phyloP scores from a whole-genome alignment of 1,140 invertebrate genomes.

The Neelides sp. region DNA sequence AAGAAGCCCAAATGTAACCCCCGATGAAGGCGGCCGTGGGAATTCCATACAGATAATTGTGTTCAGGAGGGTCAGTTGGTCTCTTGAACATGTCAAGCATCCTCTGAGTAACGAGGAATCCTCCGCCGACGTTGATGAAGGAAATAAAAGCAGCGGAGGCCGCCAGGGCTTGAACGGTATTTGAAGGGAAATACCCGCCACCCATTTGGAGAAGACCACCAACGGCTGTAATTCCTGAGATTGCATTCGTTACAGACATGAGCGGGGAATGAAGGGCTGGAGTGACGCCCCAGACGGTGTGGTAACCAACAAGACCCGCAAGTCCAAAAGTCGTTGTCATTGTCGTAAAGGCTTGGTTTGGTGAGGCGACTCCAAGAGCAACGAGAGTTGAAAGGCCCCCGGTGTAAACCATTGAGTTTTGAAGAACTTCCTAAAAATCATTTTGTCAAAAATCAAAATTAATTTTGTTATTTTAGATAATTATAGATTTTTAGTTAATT shows the following conservation, averaged over 20 bases:
- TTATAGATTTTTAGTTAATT: background rate
- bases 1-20: constrained; percentile 55
- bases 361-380: constrained; percentile 58
- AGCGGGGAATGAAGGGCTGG: constrained; percentile 80
- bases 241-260: constrained; percentile 87
- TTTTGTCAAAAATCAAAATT: constrained; percentile 7
- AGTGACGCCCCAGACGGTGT: constrained; percentile 84
- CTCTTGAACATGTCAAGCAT: constrained; percentile 86
- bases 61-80: constrained; percentile 69
- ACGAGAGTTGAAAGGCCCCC: constrained; percentile 54
- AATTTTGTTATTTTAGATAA: background rate
- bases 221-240: constrained; percentile 80
- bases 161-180: constrained; percentile 54
- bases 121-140: constrained; percentile 81
- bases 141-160: constrained; percentile 72
- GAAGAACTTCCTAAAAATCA: background rate
- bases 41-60: constrained; percentile 67
- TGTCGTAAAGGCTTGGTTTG: constrained; percentile 67
- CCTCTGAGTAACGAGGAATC: constrained; percentile 76
- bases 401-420: constrained; percentile 12
- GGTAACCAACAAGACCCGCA: constrained; percentile 66
- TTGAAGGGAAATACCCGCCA: constrained; percentile 59
- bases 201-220: constrained; percentile 64
- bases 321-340: constrained; percentile 77
- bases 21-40: constrained; percentile 61